phyloP scores from a whole-genome alignment of 2,888 invertebrate species.

The Bombyx huttoni region DNA sequence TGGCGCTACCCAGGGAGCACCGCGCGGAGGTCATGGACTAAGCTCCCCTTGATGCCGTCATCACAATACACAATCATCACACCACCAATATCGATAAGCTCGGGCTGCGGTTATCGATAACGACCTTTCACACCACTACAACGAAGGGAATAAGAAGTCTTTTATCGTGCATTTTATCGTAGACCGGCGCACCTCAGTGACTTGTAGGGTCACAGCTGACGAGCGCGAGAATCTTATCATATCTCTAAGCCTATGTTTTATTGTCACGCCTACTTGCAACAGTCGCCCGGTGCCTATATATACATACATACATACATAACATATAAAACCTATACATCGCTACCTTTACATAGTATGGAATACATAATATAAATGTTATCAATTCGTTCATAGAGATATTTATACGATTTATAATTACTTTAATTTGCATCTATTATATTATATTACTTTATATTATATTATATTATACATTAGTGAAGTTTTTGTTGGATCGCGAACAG shows the following conservation, averaged over 20 bases:
- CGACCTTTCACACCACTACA: not conserved
- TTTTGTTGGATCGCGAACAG: not conserved
- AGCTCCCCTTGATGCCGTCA: constrained; percentile 55
- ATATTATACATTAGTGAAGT: not conserved
- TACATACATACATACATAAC: not conserved
- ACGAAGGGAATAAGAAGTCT: constrained; percentile 2
- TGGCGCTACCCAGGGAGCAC: constrained; percentile 71
- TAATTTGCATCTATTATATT: not conserved
- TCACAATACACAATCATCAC: not conserved
- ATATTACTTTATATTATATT: not conserved
- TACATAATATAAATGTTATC: not conserved
- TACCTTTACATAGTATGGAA: not conserved
- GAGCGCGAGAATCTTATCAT: constrained; percentile 8
- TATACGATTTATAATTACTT: too few relatives aligned
- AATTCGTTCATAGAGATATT: not conserved
- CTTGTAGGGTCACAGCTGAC: constrained; percentile 1
- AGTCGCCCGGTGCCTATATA: constrained; percentile 7
- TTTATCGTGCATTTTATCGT: constrained; percentile 3
- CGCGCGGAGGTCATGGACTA: constrained; percentile 69
- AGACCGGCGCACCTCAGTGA: not conserved
- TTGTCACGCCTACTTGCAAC: constrained; percentile 42
- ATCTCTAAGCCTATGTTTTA: constrained; percentile 22
- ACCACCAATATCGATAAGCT: not conserved
- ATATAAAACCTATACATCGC: not conserved
- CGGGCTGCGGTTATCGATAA: not conserved